These are phyloP conservation scores for Pseudomyrmex sp. DNA, from an alignment of 1,140 invertebrate genomes.

Conservation along the genomic window DNA sequence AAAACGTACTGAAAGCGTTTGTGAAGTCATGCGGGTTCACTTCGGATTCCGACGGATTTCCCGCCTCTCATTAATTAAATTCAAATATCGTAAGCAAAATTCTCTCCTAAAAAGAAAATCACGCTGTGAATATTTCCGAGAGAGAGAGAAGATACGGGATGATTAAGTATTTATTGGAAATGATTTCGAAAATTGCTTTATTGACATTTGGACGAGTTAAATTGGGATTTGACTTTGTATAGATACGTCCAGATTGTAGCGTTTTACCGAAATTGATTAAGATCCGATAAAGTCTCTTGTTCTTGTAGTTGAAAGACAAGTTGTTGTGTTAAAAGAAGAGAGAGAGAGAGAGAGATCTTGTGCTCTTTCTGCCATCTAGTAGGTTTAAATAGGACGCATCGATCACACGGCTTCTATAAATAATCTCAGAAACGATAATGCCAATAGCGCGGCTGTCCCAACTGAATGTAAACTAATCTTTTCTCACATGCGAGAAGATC, in stretches of 20 bases:
- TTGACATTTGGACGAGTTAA: no score
- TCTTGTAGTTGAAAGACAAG: neutral
- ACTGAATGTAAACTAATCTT: conserved; percentile 38
- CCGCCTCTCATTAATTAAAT: conserved; percentile 46
- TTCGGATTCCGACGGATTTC: conserved; percentile 5
- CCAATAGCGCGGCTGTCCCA: conserved; percentile 24
- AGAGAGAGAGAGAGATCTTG: neutral
- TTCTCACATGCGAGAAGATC: neutral
- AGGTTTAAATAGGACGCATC: conserved; percentile 55
- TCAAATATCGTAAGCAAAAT: conserved; percentile 38
- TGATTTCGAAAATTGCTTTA: neutral
- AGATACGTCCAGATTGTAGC: conserved; percentile 8
- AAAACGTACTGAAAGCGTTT: conserved; percentile 47
- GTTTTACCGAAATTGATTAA: neutral
- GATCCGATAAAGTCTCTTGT: conserved; percentile 33
- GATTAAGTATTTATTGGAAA: neutral
- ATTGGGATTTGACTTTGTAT: no score
- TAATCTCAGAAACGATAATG: conserved; percentile 51
- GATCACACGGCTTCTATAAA: conserved; percentile 50
- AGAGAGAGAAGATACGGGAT: no score
- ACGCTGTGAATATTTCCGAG: neutral
- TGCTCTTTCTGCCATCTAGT: conserved; percentile 11
- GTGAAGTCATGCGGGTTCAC: neutral
- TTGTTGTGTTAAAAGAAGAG: neutral
- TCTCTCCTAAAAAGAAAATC: conserved; percentile 28